phyloP scores from a whole-genome alignment of 2,888 invertebrate species.

The Sarcophaga caerulescens region DNA sequence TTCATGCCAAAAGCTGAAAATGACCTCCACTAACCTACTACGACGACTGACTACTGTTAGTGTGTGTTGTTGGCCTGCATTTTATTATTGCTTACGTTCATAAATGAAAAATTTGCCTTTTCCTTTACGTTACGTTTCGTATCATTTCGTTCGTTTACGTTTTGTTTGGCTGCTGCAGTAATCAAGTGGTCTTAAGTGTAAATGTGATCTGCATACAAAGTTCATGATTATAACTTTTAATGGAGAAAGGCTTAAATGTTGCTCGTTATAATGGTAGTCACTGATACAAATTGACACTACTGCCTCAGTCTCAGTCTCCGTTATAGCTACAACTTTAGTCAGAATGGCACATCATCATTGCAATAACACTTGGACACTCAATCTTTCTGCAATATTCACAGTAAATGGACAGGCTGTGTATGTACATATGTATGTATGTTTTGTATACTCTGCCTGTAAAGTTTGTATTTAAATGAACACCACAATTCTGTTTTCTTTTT shows the following conservation, averaged over 20 bases:
- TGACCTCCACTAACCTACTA: too few relatives aligned
- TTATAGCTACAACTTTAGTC: too few relatives aligned
- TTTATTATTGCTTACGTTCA: not conserved
- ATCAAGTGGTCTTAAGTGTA: constrained; percentile 54
- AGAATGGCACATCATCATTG: not conserved
- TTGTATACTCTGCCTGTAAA: too few relatives aligned
- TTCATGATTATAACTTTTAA: constrained; percentile 62
- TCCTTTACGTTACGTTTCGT: too few relatives aligned
- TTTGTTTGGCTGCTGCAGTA: constrained; percentile 50
- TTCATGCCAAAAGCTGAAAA: too few relatives aligned
- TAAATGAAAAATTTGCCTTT: constrained; percentile 22
- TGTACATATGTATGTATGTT: too few relatives aligned
- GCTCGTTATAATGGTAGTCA: not conserved
- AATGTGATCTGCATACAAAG: constrained; percentile 63
- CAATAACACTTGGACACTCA: not conserved
- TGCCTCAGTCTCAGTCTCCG: not conserved
- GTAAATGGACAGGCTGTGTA: not conserved
- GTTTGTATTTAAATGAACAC: not conserved
- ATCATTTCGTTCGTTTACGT: not conserved
- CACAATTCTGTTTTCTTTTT: not conserved
- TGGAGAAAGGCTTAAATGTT: constrained; percentile 56
- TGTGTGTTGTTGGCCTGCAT: not conserved
- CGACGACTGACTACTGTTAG: too few relatives aligned
- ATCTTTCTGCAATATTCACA: not conserved
- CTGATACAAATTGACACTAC: not conserved